Evolutionary conservation across 2,797 vertebrate species (phyloP), one percentile per base, ranked within the genome.

Genomic region (Peromyscus aztecus): DNA sequence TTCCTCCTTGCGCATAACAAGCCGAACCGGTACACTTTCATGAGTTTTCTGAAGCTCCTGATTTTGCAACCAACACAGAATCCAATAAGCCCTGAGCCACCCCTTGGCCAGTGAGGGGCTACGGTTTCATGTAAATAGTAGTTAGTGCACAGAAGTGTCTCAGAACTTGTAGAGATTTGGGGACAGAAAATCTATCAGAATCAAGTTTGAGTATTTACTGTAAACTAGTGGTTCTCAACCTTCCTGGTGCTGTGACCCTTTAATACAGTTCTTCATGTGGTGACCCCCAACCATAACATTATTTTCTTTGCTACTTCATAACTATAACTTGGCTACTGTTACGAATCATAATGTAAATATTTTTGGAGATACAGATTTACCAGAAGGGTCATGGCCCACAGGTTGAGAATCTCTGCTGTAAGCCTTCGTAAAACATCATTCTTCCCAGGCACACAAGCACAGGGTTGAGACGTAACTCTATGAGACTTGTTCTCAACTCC

Each of bases 111-210:
- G 52, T 4, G 12, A 46, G 65, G 80, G 52, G 67, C 77, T 91
- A n/a, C n/a, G 24, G 37, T 73, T 43, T 92, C 88, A 49, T 63
- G 52, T 19, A 73, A 88, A 91, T 11, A 2, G 31, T 49, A 65
- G 57, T 59, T 75, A 21, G 85, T 63, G 37, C 69, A 40, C 19
- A 69, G 63, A 93, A 40, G 57, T 43, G 57, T 73, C 57, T 92
- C 80, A 83, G 92, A 80, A 89, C 69, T 78, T 89, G 57, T 43
- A 63, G 49, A 24, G 10, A 71, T 90, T 94, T 96, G 85, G 43
- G 61, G 73, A 92, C 71, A 86, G 49, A 78, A 76, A 93, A 37
- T 29, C 73, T 80, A 92, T 73, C 49, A 89, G 75, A 88, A 89
- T 55, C 40, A 63, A 96, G 55, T 69, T 76, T 65, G 23, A 90